Evolutionary conservation across 2,113 vertebrate genomes (phyloP), one percentile per base, ranked within the genome.

Genomic region (Arvicanthis niloticus): DNA sequence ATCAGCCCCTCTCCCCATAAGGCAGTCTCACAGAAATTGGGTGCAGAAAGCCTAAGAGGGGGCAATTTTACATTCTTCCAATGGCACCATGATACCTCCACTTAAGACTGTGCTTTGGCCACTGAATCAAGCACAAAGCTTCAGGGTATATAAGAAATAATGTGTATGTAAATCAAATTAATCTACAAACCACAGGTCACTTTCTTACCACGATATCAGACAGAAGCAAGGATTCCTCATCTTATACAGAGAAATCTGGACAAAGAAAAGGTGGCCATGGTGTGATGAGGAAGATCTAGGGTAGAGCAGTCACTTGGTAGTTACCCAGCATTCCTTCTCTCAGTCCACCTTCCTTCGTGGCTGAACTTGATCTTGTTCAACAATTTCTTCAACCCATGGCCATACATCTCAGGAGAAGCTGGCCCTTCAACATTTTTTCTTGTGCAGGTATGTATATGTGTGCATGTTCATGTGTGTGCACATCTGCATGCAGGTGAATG

Each of bases 81-180:
- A 0, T 7, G 42, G 11, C 1, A 11, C 37, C 56, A 24, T 1
- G 5, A 6, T n/a, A 72, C 7, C 56, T 40, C n/a, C 26, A 10
- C 58, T n/a, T 68, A 53, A 87, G 29, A 68, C 26, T 93, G 58
- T 65, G n/a, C 67, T 42, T 77, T 88, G 45, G 70, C 45, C 51
- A 56, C 37, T 37, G 62, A 93, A 42, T 73, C 42, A 84, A 94
- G n/a, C 26, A n/a, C 34, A 76, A 70, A 48, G 65, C 84, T 96
- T 81, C 40, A 2, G 19, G n/a, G 76, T 88, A 75, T 86, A 17
- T 4, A 42, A 88, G 51, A 13, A 82, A 80, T 8, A 91, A 86
- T 88, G 65, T 91, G 75, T 67, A 45, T 40, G 1, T 67, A 88
- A 92, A 56, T 95, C 26, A 67, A 77, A 92, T 58, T 56, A 88